Evolutionary conservation across 2,113 vertebrate species (phyloP).

Genomic region (Pteropus alecto): DNA sequence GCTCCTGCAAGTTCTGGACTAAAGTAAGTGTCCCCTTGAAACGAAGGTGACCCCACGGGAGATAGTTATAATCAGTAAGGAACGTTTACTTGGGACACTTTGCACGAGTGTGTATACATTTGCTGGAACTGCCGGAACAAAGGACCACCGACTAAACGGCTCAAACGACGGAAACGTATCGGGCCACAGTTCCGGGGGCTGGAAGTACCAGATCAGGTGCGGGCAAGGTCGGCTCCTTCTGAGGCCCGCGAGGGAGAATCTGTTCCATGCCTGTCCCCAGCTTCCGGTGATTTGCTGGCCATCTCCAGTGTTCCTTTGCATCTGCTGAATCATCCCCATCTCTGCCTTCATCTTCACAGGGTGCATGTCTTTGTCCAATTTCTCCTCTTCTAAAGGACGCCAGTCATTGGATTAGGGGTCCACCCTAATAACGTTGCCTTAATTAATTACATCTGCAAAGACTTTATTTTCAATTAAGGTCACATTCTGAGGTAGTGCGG

Average conservation of each 20-base stretch:
- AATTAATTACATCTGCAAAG: not conserved
- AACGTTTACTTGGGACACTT: not conserved
- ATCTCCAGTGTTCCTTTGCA: not conserved
- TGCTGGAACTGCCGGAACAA: not conserved
- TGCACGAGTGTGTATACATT: too few relatives aligned
- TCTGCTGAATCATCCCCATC: too few relatives aligned
- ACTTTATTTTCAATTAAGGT: not conserved
- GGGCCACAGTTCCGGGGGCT: not conserved
- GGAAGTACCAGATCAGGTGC: not conserved
- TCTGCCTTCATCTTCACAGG: not conserved
- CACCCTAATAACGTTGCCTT: not conserved
- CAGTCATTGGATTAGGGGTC: not conserved
- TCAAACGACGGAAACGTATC: not conserved
- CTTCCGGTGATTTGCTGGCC: not conserved
- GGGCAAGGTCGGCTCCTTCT: not conserved
- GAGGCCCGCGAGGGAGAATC: not conserved
- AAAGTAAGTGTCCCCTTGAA: not conserved
- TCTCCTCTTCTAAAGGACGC: not conserved
- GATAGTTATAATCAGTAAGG: not conserved
- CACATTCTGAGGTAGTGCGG: not conserved
- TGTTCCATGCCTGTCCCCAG: not conserved
- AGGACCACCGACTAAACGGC: not conserved
- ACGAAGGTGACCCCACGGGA: not conserved
- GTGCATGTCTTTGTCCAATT: not conserved
- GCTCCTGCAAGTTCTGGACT: not conserved